Conservation (phyloP, 2,888 invertebrate species). For the Pyrrhosoma nymphula region DNA sequence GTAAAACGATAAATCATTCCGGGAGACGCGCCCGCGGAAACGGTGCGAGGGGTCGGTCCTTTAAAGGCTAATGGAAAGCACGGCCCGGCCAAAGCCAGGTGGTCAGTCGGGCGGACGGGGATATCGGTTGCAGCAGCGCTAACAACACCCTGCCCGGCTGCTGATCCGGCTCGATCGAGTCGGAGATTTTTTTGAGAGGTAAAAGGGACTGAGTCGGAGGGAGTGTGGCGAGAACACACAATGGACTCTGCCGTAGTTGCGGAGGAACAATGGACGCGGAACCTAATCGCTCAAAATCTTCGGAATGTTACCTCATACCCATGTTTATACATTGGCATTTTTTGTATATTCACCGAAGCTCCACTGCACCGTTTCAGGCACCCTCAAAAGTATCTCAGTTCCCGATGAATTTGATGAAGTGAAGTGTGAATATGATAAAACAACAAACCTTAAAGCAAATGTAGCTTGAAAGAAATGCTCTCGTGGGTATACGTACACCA, state of each 20-base stretch:
- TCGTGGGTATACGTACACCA: too few relatives aligned
- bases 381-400: too few relatives aligned
- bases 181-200: background rate
- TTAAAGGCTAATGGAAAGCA: background rate
- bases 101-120: background rate
- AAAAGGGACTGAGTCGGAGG: background rate
- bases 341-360: too few relatives aligned
- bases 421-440: too few relatives aligned
- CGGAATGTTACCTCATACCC: too few relatives aligned
- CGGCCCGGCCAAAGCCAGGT: background rate
- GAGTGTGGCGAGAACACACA: background rate
- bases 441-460: too few relatives aligned
- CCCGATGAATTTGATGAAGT: too few relatives aligned
- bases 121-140: background rate
- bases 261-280: background rate
- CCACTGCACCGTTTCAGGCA: too few relatives aligned
- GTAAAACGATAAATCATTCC: background rate
- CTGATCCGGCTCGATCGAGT: background rate
- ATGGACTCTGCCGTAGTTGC: background rate
- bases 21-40: background rate
- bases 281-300: background rate
- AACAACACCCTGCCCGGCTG: background rate
- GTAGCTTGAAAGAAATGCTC: too few relatives aligned
- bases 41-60: background rate
- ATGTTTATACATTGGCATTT: too few relatives aligned